These are phyloP conservation scores for Lagopus muta DNA, from an alignment of 2,113 vertebrate genomes.

Conservation along the genomic window DNA sequence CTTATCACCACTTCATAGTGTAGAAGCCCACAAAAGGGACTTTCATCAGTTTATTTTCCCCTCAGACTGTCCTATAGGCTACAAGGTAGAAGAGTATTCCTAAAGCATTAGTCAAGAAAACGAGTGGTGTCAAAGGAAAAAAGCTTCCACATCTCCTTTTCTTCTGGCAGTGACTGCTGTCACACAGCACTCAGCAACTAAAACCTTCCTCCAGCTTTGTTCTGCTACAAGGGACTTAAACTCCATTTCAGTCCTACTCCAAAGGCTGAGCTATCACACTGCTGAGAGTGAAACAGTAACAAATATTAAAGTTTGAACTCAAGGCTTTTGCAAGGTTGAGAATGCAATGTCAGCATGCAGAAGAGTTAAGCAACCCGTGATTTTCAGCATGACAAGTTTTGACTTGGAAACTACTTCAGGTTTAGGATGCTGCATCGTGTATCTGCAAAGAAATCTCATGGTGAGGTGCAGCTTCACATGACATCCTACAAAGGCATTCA, in stretches of 20 bases:
- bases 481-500: neutral
- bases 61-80: neutral
- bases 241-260: neutral
- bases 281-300: neutral
- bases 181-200: neutral
- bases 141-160: neutral
- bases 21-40: neutral
- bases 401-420: neutral
- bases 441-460: neutral
- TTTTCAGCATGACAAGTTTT: neutral
- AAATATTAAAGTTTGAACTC: neutral
- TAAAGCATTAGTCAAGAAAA: neutral
- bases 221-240: neutral
- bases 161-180: neutral
- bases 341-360: neutral
- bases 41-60: neutral
- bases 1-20: neutral
- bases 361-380: neutral
- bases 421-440: neutral
- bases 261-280: neutral
- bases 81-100: neutral
- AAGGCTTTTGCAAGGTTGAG: neutral
- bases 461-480: accelerated
- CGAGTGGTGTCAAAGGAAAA: accelerated
- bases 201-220: neutral